A percentile compares a stretch with the other conserved stretches of the same genome.
Evolutionary conservation across 2,797 vertebrate genomes (phyloP).

Genomic region (Echiichthys vipera): DNA sequence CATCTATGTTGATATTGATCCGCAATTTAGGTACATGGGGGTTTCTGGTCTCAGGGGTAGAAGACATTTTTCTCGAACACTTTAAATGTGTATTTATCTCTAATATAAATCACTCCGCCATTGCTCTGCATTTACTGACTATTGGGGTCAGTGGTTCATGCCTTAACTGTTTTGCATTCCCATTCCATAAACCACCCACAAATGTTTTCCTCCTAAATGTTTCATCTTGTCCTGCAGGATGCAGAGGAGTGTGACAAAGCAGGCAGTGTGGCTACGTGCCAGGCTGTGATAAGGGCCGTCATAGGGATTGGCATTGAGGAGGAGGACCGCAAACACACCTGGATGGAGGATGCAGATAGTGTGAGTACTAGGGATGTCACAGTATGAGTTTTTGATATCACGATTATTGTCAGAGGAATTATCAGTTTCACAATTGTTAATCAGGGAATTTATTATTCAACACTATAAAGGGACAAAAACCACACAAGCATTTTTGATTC

Average conservation of each 20-base stretch:
- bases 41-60: neutral
- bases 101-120: neutral
- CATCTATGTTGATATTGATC: neutral
- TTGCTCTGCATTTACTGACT: neutral
- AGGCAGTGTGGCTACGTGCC: constrained; percentile 96
- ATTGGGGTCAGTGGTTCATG: constrained; percentile 6
- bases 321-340: constrained; percentile 97
- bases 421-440: too few species aligned
- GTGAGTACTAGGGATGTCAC: too few species aligned
- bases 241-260: constrained; percentile 98
- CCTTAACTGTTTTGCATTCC: neutral
- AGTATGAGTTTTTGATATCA: too few species aligned
- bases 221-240: constrained; percentile 83
- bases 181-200: neutral
- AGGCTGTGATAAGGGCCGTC: constrained; percentile 95
- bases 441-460: too few species aligned
- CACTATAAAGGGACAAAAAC: too few species aligned
- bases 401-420: too few species aligned
- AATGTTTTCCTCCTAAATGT: constrained; percentile 6
- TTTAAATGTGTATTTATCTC: neutral
- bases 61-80: neutral
- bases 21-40: neutral
- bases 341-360: constrained; percentile 99
- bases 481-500: too few species aligned
- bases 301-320: constrained; percentile 98